These are phyloP conservation scores for Heliconius eleuchia DNA, from an alignment of 1,140 invertebrate species.

Conservation along the genomic window DNA sequence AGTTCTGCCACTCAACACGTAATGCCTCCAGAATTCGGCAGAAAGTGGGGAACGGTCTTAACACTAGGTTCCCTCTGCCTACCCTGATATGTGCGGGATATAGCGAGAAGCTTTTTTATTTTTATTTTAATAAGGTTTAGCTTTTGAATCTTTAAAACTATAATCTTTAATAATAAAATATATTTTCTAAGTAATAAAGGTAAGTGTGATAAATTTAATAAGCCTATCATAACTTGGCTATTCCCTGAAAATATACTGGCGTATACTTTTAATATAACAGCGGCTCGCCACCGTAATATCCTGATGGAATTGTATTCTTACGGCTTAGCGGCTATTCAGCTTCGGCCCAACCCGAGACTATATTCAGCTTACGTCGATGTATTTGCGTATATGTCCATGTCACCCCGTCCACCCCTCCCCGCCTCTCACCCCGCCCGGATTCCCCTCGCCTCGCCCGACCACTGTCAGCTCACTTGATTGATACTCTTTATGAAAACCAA, in stretches of 20 bases:
- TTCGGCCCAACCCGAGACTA: constrained; percentile 14
- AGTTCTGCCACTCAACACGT: no score
- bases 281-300: constrained; percentile 17
- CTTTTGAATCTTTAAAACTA: no score
- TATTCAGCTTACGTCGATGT: constrained; percentile 30
- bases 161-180: no score
- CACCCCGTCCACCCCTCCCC: constrained; percentile 1
- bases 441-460: constrained; percentile 1
- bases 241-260: not conserved
- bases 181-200: no score
- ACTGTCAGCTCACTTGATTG: constrained; percentile 29
- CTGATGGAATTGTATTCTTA: constrained; percentile 31
- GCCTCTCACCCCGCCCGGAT: not conserved
- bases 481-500: constrained; percentile 28
- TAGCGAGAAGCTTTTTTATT: no score
- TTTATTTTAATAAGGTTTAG: no score
- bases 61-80: no score
- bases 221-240: not conserved
- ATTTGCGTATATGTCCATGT: constrained; percentile 23
- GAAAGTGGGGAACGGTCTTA: no score
- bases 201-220: not conserved
- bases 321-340: constrained; percentile 20
- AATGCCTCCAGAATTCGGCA: no score
- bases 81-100: no score
- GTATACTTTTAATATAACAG: constrained; percentile 16